Evolutionary conservation across 2,888 invertebrate species (phyloP), one percentile per base, ranked within the genome.

Genomic region (Schizaphis graminum): DNA sequence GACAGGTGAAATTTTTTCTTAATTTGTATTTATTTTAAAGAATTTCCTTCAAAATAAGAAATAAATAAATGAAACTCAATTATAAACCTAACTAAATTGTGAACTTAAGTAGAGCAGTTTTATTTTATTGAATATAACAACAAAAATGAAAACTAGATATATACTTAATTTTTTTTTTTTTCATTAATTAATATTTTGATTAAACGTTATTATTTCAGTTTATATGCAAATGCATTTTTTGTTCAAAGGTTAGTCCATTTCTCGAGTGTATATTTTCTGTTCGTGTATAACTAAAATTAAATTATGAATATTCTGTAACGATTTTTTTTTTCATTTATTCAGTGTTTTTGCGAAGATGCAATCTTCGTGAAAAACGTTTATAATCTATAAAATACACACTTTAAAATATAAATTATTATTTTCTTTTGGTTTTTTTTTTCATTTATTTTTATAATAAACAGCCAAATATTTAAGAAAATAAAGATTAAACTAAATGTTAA

Each of bases 261-360:
- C 10, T 28, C 7, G 67, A n/a, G 41, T 91, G 47, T 53, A 49
- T n/a, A 90, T 11, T 47, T 90, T 49, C 24, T 3, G 77, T 24
- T 53, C 11, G 5, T 86, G 8, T 77, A 84, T 28, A 84, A 28
- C 41, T 41, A 49, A 91, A 91, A 91, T 85, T 49, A 41, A 28
- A 85, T 85, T 91, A 84, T n/a, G 56, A 84, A 91, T 84, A 90
- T 90, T 91, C 21, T 56, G 28, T 16, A 91, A 85, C 28, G 35
- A 53, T 7, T 28, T 84, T 91, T 85, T 47, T 77, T 35, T 44
- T 53, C 53, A n/a, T 41, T 57, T 67, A n/a, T 67, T 28, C 11
- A 21, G 56, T 53, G 11, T 84, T 91, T 91, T 84, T 49, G 4
- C 49, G 0, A 91, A 84, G 28, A 84, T 49, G 44, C 56, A 13